These are phyloP conservation scores for Rugalucina vietnamica DNA, from an alignment of 2,888 invertebrate genomes.

Conservation along the genomic window DNA sequence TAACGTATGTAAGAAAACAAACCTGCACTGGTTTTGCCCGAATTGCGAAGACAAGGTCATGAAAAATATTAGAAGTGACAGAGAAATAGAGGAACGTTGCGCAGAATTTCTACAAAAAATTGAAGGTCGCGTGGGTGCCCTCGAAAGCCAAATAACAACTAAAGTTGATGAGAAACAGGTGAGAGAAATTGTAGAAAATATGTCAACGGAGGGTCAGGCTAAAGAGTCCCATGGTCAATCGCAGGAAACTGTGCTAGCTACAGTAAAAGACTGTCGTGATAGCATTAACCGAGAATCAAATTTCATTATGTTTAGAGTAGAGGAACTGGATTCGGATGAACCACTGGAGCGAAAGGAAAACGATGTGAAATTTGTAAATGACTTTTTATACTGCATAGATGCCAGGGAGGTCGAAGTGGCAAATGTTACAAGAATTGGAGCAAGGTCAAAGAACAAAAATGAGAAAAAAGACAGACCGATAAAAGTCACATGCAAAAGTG, in stretches of 20 bases:
- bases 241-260: neutral
- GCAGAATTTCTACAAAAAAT: neutral
- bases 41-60: neutral
- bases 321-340: neutral
- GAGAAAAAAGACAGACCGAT: neutral
- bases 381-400: neutral
- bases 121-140: neutral
- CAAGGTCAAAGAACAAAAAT: neutral
- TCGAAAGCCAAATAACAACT: neutral
- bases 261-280: neutral
- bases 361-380: neutral
- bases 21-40: neutral
- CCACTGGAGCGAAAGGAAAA: neutral
- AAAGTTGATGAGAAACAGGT: neutral
- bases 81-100: neutral
- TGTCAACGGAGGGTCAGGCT: neutral
- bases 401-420: neutral
- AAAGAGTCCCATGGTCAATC: neutral
- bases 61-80: neutral
- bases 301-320: slow-evolving; percentile 1
- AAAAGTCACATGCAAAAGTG: neutral
- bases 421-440: neutral
- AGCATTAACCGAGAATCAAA: slow-evolving; percentile 3
- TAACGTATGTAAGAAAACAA: neutral
- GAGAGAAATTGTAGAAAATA: neutral